Evolutionary conservation across 2,797 vertebrate species (phyloP).

Genomic region (Euthynnus affinis): DNA sequence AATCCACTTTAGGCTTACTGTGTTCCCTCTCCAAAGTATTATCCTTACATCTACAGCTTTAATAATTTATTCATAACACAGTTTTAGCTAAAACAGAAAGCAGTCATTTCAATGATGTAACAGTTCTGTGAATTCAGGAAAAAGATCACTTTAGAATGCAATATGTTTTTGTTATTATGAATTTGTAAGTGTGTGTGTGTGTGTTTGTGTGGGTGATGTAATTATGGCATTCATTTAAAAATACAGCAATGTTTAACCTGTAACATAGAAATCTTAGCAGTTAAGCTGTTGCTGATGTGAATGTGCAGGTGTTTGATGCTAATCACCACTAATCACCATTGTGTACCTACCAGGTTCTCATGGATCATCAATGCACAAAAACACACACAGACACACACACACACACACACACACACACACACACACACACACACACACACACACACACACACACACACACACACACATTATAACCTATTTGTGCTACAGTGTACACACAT

Average conservation of each 20-base stretch:
- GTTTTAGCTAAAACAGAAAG: conserved; percentile 3
- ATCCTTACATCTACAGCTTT: neutral
- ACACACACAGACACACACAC: neutral
- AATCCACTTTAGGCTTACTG: neutral
- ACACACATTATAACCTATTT: neutral
- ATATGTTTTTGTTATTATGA: too few relatives aligned
- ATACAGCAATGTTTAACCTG: neutral
- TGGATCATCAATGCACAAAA: neutral
- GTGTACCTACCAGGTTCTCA: conserved; percentile 1
- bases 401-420: neutral
- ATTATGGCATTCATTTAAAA: neutral
- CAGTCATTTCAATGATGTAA: neutral
- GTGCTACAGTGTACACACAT: conserved; percentile 2
- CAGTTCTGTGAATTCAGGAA: neutral
- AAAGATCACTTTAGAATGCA: neutral
- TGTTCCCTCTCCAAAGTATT: neutral
- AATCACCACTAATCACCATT: conserved; percentile 29
- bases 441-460: neutral
- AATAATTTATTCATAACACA: conserved; percentile 5
- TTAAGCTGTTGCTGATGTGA: neutral
- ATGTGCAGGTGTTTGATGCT: conserved; percentile 15
- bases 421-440: too few relatives aligned
- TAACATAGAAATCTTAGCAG: too few relatives aligned
- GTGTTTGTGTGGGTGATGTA: neutral
- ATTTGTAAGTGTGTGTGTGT: neutral